phyloP scores from a whole-genome alignment of 2,113 vertebrate species.

The Ivindomyrus marchei region DNA sequence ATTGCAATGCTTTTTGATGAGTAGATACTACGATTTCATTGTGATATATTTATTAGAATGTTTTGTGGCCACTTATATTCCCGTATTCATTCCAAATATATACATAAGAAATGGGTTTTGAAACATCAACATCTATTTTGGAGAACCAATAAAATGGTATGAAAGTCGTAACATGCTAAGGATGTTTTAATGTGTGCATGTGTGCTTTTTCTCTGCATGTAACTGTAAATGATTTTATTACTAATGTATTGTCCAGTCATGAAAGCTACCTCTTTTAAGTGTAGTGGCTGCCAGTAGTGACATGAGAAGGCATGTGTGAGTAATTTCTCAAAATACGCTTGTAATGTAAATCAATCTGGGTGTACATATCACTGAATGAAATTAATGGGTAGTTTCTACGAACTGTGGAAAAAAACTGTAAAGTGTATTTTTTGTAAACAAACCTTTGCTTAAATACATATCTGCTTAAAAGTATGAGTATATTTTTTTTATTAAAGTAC shows the following conservation, averaged over 20 bases:
- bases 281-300: conserved; percentile 82
- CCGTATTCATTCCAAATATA: neutral
- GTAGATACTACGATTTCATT: neutral
- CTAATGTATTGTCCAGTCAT: conserved; percentile 81
- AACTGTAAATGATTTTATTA: conserved; percentile 87
- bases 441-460: conserved; percentile 69
- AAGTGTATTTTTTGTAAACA: conserved; percentile 83
- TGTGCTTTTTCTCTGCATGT: conserved; percentile 32
- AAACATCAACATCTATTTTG: neutral
- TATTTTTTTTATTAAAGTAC: neutral
- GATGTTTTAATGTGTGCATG: conserved; percentile 47
- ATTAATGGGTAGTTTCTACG: conserved; percentile 72
- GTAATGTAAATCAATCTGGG: conserved; percentile 71
- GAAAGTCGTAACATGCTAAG: conserved; percentile 72
- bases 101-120: neutral
- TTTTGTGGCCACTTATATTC: neutral
- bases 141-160: conserved; percentile 28
- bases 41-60: neutral
- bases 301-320: conserved; percentile 67
- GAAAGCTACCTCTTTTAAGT: conserved; percentile 93
- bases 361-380: conserved; percentile 81
- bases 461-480: conserved; percentile 22
- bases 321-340: conserved; percentile 50
- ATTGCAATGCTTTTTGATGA: neutral
- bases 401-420: conserved; percentile 78